Evolutionary conservation across 2,113 vertebrate species (phyloP).

Genomic region (Aix galericulata): DNA sequence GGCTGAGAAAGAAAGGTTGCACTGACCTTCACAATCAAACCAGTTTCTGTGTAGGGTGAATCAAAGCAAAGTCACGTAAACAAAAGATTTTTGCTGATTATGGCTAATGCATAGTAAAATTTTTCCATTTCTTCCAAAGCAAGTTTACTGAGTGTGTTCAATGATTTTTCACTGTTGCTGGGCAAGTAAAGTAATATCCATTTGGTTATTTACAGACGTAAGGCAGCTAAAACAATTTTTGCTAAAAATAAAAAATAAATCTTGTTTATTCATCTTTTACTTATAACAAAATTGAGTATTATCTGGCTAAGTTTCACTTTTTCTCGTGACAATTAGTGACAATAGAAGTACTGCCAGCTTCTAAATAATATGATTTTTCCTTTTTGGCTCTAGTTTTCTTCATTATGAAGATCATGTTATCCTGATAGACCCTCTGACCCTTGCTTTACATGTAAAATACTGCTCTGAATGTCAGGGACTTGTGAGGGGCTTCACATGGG

Average conservation of each 20-base stretch:
- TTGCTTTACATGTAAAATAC: not conserved
- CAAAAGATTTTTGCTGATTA: not conserved
- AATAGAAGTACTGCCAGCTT: not conserved
- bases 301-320: not conserved
- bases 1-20: not conserved
- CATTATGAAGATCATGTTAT: not conserved
- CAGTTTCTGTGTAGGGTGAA: not conserved
- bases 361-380: not conserved
- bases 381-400: not conserved
- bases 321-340: not conserved
- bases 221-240: not conserved
- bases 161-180: not conserved
- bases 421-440: not conserved
- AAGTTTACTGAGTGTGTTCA: not conserved
- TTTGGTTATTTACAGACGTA: not conserved
- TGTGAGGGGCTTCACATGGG: not conserved
- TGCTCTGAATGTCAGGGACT: not conserved
- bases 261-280: not conserved
- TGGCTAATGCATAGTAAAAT: not conserved
- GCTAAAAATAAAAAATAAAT: not conserved
- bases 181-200: not conserved
- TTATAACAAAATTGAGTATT: not conserved
- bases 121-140: not conserved
- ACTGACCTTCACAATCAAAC: not conserved
- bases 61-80: not conserved